These are phyloP conservation scores for Sinosuthora webbiana DNA, from an alignment of 2,113 vertebrate species.

Conservation along the genomic window DNA sequence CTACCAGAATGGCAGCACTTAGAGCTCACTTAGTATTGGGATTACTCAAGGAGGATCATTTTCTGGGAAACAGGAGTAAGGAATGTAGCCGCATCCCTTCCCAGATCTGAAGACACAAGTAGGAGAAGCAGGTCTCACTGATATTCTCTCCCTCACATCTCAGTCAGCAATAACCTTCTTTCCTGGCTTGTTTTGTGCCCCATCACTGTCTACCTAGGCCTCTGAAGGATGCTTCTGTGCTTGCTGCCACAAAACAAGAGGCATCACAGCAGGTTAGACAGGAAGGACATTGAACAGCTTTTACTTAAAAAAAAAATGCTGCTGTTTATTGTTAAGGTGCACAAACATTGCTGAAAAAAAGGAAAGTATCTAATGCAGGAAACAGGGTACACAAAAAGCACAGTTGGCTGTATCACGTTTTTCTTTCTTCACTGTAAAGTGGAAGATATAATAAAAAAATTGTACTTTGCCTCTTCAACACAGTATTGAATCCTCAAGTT, in stretches of 20 bases:
- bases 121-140: not conserved
- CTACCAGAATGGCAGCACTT: not conserved
- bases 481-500: not conserved
- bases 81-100: not conserved
- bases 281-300: not conserved
- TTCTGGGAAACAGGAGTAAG: not conserved
- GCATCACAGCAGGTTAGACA: not conserved
- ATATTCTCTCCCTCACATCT: accelerated
- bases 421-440: not conserved
- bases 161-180: not conserved
- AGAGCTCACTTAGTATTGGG: not conserved
- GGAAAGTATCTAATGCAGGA: not conserved
- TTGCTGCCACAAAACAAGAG: accelerated
- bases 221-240: not conserved
- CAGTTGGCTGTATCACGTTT: accelerated
- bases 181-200: not conserved
- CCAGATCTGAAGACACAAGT: not conserved
- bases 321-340: not conserved
- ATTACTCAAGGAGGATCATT: not conserved
- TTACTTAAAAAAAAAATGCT: not conserved
- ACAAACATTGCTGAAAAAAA: not conserved
- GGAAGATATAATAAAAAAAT: not conserved
- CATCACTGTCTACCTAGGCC: not conserved
- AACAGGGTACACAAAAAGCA: not conserved
- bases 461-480: not conserved